Conservation (phyloP, 1,140 invertebrate genomes). For the Cyclina sinensis region DNA sequence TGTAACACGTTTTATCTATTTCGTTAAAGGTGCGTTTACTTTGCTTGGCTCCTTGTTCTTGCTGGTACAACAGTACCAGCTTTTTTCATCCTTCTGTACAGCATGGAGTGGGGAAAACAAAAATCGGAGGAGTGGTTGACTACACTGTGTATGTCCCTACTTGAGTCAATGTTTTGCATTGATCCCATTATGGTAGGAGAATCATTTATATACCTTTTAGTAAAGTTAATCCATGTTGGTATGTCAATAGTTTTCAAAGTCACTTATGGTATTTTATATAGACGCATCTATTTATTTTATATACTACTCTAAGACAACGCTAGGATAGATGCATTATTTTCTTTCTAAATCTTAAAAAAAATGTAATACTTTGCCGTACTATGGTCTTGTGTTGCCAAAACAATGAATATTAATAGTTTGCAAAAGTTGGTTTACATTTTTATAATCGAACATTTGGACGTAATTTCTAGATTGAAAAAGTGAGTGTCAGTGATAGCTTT, state of each 20-base stretch:
- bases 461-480: no score
- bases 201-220: background rate
- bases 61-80: constrained; percentile 80
- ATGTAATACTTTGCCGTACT: no score
- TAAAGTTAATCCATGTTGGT: background rate
- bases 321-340: no score
- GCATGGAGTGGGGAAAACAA: constrained; percentile 86
- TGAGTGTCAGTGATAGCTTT: background rate
- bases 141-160: constrained; percentile 85
- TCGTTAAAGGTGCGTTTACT: constrained; percentile 7
- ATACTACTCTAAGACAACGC: background rate
- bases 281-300: background rate
- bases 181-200: constrained; percentile 85
- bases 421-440: no score
- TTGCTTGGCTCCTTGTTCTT: constrained; percentile 42
- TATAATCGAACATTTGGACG: no score
- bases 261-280: background rate
- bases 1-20: no score
- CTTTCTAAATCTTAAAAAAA: no score
- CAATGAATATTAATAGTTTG: no score
- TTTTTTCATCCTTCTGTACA: constrained; percentile 86
- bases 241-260: background rate
- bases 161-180: constrained; percentile 85
- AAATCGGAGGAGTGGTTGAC: constrained; percentile 86
- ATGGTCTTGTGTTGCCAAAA: no score